Conservation (phyloP, 2,113 vertebrate species). For the Nycticorax nycticorax region DNA sequence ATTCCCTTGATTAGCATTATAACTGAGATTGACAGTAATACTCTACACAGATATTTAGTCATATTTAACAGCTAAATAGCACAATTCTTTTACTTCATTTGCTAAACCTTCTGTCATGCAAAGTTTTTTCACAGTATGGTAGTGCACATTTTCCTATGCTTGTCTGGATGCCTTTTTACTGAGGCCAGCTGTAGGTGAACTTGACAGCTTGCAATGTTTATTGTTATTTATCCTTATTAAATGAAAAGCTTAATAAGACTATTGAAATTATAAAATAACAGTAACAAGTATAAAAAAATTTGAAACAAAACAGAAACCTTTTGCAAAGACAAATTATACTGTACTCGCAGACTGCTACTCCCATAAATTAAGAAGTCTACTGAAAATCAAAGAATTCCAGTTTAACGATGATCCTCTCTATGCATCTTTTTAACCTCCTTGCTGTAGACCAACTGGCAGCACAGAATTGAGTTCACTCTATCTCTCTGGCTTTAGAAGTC, state of each 20-base stretch:
- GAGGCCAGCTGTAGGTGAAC: background rate
- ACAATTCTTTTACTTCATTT: background rate
- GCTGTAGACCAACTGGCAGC: background rate
- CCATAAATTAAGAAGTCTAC: background rate
- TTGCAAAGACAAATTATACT: background rate
- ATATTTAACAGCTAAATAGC: constrained; percentile 2
- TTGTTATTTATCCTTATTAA: background rate
- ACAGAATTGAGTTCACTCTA: background rate
- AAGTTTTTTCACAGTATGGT: background rate
- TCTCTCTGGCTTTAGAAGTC: background rate
- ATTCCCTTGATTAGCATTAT: constrained; percentile 18
- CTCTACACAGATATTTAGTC: background rate
- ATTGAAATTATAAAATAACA: background rate
- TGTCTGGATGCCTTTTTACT: background rate
- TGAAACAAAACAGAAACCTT: background rate
- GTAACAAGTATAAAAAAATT: background rate
- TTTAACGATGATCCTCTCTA: background rate
- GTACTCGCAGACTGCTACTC: background rate
- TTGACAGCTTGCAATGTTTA: background rate
- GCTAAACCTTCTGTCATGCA: background rate
- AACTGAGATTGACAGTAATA: background rate
- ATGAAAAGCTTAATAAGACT: background rate
- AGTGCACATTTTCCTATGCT: background rate
- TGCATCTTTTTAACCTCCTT: background rate
- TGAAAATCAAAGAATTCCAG: background rate